These are phyloP conservation scores for Sandelia bainsii DNA, from an alignment of 2,797 vertebrate genomes.

Conservation along the genomic window DNA sequence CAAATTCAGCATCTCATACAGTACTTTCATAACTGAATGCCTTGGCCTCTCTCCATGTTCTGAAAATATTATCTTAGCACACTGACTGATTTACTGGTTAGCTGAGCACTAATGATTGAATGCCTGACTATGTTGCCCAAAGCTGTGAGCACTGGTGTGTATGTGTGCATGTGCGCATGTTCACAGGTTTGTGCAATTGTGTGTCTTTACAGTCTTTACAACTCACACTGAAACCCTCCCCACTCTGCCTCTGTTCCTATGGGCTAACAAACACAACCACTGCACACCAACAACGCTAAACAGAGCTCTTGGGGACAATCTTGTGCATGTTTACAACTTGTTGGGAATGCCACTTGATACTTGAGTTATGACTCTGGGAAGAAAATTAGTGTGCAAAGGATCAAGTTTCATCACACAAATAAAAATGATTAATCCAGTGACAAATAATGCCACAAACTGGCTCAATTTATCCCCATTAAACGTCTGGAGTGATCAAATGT, in stretches of 20 bases:
- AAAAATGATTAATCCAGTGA: constrained; percentile 66
- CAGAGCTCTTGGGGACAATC: constrained; percentile 52
- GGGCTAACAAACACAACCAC: constrained; percentile 33
- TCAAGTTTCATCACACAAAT: constrained; percentile 53
- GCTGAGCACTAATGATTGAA: constrained; percentile 74
- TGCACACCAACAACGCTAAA: constrained; percentile 33
- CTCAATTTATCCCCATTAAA: constrained; percentile 47
- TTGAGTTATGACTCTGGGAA: constrained; percentile 47
- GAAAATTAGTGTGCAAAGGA: constrained; percentile 56
- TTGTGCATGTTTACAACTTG: constrained; percentile 30
- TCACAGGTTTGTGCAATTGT: not conserved
- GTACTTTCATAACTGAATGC: constrained; percentile 29
- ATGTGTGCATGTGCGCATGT: constrained; percentile 4
- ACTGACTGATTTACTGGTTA: constrained; percentile 73
- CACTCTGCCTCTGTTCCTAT: constrained; percentile 23
- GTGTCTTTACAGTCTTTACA: constrained; percentile 14
- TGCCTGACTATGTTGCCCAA: constrained; percentile 49
- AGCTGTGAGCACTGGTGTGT: constrained; percentile 37
- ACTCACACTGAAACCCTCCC: constrained; percentile 39
- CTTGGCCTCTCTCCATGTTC: constrained; percentile 56
- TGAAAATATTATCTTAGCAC: constrained; percentile 66
- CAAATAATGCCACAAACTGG: constrained; percentile 38
- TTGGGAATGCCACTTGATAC: constrained; percentile 37
- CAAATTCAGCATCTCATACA: constrained; percentile 32
- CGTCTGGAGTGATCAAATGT: constrained; percentile 50